Evolutionary conservation across 2,113 vertebrate species (phyloP).

Genomic region (Porphyrio hochstetteri): DNA sequence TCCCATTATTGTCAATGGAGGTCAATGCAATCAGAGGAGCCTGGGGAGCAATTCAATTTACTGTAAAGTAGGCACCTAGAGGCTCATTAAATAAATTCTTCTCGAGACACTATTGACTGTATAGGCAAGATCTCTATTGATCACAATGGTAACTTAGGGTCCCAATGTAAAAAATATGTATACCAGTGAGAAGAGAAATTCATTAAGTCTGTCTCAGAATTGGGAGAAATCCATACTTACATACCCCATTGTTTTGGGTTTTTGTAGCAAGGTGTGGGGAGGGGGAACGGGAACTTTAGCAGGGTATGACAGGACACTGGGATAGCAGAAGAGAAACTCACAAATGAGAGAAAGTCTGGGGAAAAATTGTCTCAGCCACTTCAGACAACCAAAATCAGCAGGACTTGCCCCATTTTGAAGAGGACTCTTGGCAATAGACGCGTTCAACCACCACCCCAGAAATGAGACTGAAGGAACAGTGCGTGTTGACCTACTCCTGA

Average conservation of each 20-base stretch:
- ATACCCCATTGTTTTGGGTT: not conserved
- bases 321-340: not conserved
- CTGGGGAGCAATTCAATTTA: constrained; percentile 1
- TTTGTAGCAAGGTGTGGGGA: no score
- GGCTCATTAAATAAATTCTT: constrained; percentile 11
- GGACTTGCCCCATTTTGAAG: not conserved
- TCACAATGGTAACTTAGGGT: not conserved
- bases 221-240: not conserved
- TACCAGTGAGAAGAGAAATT: not conserved
- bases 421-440: not conserved
- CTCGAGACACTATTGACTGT: not conserved
- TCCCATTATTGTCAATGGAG: not conserved
- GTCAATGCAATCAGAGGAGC: not conserved
- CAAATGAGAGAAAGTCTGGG: not conserved
- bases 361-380: not conserved
- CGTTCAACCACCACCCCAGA: not conserved
- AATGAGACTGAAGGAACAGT: not conserved
- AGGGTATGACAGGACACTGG: not conserved
- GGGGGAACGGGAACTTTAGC: not conserved
- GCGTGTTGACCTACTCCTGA: not conserved
- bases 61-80: not conserved
- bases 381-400: not conserved
- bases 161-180: not conserved
- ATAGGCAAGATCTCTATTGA: not conserved
- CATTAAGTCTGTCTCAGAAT: not conserved